Percentiles rank a stretch among this genome's conserved stretches.
Evolutionary conservation across 2,888 invertebrate genomes (phyloP).

Genomic region (Aleiodes testaceus): DNA sequence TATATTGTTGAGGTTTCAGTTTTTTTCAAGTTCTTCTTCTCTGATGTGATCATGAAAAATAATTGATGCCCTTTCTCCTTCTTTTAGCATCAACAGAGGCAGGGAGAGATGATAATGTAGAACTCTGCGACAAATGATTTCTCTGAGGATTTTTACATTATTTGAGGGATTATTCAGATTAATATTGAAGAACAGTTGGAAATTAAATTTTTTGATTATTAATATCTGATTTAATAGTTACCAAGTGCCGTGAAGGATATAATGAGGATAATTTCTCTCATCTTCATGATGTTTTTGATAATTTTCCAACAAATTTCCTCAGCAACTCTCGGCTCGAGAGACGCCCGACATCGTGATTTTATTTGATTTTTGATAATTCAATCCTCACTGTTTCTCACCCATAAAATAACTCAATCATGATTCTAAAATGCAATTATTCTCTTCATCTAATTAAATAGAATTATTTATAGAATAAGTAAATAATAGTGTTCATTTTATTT

Average conservation of each 20-base stretch:
- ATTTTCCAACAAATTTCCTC: neutral
- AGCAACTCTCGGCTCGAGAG: neutral
- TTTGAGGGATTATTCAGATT: neutral
- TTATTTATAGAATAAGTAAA: neutral
- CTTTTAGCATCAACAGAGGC: neutral
- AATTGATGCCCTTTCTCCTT: neutral
- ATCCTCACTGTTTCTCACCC: no score
- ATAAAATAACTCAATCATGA: no score
- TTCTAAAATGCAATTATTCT: no score
- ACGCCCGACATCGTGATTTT: neutral
- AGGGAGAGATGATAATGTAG: no score
- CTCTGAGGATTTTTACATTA: neutral
- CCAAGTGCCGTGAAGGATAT: constrained; percentile 14
- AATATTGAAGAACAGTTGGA: no score
- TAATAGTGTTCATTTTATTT: constrained; percentile 1
- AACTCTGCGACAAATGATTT: neutral
- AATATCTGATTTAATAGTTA: constrained; percentile 5
- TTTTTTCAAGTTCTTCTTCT: constrained; percentile 1
- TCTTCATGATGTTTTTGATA: neutral
- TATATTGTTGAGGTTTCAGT: neutral
- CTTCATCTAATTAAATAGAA: no score
- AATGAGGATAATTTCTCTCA: constrained; percentile 21
- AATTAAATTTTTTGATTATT: neutral
- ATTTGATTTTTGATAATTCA: neutral
- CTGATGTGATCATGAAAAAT: neutral